Conservation (phyloP, 2,113 vertebrate species). For the Chaetorhynchus papuensis region DNA sequence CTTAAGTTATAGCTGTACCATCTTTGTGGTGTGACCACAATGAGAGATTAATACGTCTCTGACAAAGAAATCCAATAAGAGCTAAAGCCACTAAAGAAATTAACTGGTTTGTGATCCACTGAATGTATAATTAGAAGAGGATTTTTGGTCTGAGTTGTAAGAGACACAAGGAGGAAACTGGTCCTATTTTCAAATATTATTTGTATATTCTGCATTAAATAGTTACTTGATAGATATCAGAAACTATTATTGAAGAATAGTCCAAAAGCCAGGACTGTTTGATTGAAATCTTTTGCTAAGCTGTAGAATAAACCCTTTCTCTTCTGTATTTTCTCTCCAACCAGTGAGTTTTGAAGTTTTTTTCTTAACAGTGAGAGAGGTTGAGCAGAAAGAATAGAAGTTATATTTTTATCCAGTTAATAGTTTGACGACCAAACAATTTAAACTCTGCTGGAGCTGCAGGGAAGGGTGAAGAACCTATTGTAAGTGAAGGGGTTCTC, state of each 20-base stretch:
- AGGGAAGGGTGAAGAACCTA: not conserved
- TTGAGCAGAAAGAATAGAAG: not conserved
- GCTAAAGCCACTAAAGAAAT: not conserved
- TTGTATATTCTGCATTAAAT: not conserved
- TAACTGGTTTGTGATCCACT: not conserved
- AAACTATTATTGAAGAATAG: not conserved
- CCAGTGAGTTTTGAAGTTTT: not conserved
- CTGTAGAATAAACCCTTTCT: not conserved
- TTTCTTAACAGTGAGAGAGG: not conserved
- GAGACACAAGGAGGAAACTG: not conserved
- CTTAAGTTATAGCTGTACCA: not conserved
- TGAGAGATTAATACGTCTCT: not conserved
- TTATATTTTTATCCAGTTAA: not conserved
- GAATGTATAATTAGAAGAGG: not conserved
- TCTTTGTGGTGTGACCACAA: not conserved
- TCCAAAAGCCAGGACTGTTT: not conserved
- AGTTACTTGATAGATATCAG: not conserved
- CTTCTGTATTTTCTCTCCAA: not conserved
- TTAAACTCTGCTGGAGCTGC: not conserved
- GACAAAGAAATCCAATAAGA: not conserved
- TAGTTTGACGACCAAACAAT: not conserved
- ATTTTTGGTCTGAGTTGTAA: not conserved
- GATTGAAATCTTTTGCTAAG: not conserved
- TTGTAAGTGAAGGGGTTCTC: not conserved
- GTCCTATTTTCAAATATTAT: not conserved